Base-by-base conservation (phyloP, 2,797 vertebrate genomes). In the Apogon hyalosoma region DNA sequence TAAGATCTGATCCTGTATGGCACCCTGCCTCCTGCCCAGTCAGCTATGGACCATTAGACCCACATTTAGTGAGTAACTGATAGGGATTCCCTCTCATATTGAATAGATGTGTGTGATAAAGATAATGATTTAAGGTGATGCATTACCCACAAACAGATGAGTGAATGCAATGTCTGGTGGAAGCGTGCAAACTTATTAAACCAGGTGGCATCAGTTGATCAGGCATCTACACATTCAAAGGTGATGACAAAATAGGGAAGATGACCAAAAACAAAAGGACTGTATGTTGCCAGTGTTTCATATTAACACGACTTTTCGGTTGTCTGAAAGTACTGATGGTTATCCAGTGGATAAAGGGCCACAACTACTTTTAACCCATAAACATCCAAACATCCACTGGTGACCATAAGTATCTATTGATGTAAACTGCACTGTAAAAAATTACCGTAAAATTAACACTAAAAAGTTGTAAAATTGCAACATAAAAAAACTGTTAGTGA, bases 21-120 rank as follows among this genome's bases (percentile, higher is more conserved):
- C 40, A 6, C 9, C 6, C 18, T 0, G 19, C 56, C 36, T 70
- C 59, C 60, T 69, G 52, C 47, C 55, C 53, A 71, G 59, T 83
- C 80, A 65, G 45, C 76, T 76, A 77, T 77, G 61, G 62, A 67
- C 71, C 77, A 81, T 82, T 78, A 88, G 56, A 65, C 33, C 53
- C 36, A 41, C 46, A 82, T 69, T 67, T 41, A 63, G 75, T 43
- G 56, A 3, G 24, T 65, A 39, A 75, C 68, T 74, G 64, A 84
- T 59, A 66, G 59, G 71, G 68, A 69, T 75, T 75, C 60, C 75
- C 40, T 16, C 24, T 31, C 69, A 39, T 56, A 45, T 39, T 55
- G 65, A 77, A 62, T 43, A 57, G 40, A 11, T 52, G 70, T 66
- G 50, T 54, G 62, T 63, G 61, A 57, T 47, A 49, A 49, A 45